Conservation (phyloP, 2,888 invertebrate genomes). For the Papilio demoleus region DNA sequence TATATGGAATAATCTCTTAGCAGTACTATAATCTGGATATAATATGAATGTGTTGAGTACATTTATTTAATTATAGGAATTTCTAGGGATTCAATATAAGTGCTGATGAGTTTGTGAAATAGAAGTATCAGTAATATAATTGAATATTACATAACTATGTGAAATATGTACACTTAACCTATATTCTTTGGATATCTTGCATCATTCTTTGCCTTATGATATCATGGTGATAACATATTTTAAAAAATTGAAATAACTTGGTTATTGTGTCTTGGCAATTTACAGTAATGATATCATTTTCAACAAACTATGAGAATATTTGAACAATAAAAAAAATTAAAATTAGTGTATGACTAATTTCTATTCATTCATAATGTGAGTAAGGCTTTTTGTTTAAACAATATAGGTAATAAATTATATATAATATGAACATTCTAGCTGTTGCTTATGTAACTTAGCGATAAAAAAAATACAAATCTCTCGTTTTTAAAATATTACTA, state of each 20-base stretch:
- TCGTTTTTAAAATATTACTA: no score
- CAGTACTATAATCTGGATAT: conserved; percentile 11
- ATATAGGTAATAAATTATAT: no score
- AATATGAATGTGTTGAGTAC: conserved; percentile 13
- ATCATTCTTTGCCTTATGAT: background rate
- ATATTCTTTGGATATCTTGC: conserved; percentile 5
- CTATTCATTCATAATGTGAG: background rate
- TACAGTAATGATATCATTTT: background rate
- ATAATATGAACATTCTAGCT: no score
- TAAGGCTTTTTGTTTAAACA: background rate
- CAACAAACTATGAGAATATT: background rate
- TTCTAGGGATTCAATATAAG: conserved; percentile 13
- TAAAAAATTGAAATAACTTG: background rate
- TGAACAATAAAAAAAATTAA: conserved; percentile 12
- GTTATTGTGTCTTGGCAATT: background rate
- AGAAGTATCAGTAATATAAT: conserved; percentile 1
- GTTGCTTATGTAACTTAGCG: no score
- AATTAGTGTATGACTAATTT: conserved; percentile 1
- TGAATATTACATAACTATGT: background rate
- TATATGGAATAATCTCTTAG: conserved; percentile 12
- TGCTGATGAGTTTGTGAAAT: conserved; percentile 36
- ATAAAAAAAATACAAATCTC: no score
- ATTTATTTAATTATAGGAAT: conserved; percentile 14
- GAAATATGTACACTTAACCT: background rate
- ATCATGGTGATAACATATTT: background rate